Evolutionary conservation across 2,888 invertebrate genomes (phyloP), one percentile per base, ranked within the genome.

Genomic region (Didymodactylos carnosus): DNA sequence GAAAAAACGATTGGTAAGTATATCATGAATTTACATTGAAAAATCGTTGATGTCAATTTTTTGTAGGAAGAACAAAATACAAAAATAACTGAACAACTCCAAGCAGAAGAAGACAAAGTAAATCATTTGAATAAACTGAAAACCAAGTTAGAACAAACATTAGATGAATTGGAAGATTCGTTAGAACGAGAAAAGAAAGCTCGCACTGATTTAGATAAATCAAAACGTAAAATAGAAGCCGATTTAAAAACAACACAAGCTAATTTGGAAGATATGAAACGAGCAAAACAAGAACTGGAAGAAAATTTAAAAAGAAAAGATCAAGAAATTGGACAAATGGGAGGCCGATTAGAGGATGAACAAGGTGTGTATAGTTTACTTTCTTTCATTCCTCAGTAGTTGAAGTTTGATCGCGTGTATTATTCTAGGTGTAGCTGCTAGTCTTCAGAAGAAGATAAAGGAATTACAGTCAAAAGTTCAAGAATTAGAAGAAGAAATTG

Each of bases 321-420:
- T 88, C 92, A 92, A 87, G 98, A 99, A 86, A 89, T 98, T 85
- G 91, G 91, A 76, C 91, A 92, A 78, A 88, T 98, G 81, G 91
- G 91, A 81, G 91, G 79, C 77, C 94, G 94, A 86, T 88, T 98
- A 79, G 98, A 98, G 86, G 98, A 98, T 85, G 98, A 98, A 86
- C 95, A 97, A 86, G 91, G 91, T n/a, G n/a, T n/a, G n/a, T n/a
- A n/a, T n/a, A n/a, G n/a, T 98, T 88, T 91, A 92, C 87, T 98
- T 98, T 86, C 89, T 98, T 85, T 91, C 91, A 76, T 91, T 92
- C 78, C 88, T 98, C 81, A 91, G 91, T 81, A 91, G 79, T 77
- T n/a, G n/a, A 94, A 94, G 86, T 88, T 98, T 79, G 98, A 98
- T 86, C 97, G 98, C 85, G 98, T 98, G 86, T 95, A 97, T 86